Evolutionary conservation across 2,113 vertebrate genomes (phyloP).

Genomic region (Macquaria ambigua): DNA sequence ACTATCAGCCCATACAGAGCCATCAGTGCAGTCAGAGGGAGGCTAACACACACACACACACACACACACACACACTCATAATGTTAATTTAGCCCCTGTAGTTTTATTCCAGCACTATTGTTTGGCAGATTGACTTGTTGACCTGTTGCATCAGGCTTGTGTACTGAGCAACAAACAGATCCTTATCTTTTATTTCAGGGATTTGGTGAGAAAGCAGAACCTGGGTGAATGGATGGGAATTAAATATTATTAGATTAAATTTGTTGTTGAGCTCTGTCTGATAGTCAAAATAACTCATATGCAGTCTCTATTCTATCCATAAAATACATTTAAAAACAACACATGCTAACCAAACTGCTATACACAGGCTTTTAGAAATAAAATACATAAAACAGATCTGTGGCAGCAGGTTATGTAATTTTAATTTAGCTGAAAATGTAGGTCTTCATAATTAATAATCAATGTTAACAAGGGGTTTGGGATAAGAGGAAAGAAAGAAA

Average conservation of each 20-base stretch:
- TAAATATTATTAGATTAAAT: neutral
- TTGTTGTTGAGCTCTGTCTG: neutral
- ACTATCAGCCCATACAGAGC: slow-evolving; percentile 27
- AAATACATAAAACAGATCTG: neutral
- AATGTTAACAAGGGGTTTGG: neutral
- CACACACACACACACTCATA: neutral
- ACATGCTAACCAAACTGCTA: neutral
- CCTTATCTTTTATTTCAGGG: neutral
- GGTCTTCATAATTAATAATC: neutral
- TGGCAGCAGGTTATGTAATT: neutral
- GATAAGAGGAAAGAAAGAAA: neutral
- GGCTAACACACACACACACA: slow-evolving; percentile 17
- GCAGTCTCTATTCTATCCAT: neutral
- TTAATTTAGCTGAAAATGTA: neutral
- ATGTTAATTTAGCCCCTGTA: slow-evolving; percentile 46
- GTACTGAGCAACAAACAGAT: slow-evolving; percentile 19
- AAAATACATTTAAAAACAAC: neutral
- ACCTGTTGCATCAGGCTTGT: slow-evolving; percentile 28
- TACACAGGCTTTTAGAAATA: neutral
- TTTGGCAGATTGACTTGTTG: slow-evolving; percentile 44
- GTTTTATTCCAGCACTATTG: slow-evolving; percentile 46
- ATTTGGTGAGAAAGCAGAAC: neutral
- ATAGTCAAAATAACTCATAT: neutral
- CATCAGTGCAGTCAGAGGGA: slow-evolving; percentile 31
- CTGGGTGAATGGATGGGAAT: neutral